Percentiles rank a stretch among this genome's conserved stretches.
Evolutionary conservation across 2,888 invertebrate species (phyloP).

Genomic region (Tethea ocularis): DNA sequence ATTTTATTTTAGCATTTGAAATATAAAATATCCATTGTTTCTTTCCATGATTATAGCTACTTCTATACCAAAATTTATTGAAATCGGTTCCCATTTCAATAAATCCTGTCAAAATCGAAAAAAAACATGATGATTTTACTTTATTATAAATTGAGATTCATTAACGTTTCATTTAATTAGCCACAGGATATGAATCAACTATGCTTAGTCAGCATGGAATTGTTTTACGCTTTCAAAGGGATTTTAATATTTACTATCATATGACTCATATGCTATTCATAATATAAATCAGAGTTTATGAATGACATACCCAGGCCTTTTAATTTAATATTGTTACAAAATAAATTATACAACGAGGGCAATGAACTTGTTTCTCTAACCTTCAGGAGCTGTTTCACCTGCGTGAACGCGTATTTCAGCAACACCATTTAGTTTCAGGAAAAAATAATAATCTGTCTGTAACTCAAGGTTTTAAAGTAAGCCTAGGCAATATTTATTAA

Average conservation of each 20-base stretch:
- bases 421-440: slow-evolving; percentile 8
- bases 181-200: slow-evolving; percentile 59
- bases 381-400: slow-evolving; percentile 6
- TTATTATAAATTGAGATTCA: not conserved
- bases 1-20: too few relatives aligned
- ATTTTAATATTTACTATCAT: slow-evolving; percentile 34
- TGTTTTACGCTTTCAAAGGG: slow-evolving; percentile 58
- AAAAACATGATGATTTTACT: too few relatives aligned
- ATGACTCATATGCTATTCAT: slow-evolving; percentile 42
- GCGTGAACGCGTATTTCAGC: slow-evolving; percentile 7
- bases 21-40: too few relatives aligned
- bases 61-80: too few relatives aligned
- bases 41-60: too few relatives aligned
- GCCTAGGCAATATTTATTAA: not conserved
- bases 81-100: too few relatives aligned
- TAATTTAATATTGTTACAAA: slow-evolving; percentile 41
- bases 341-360: slow-evolving; percentile 14
- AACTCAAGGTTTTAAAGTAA: slow-evolving; percentile 5
- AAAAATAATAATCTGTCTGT: slow-evolving; percentile 2
- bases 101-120: too few relatives aligned
- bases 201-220: slow-evolving; percentile 34
- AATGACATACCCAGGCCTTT: slow-evolving; percentile 40
- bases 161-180: slow-evolving; percentile 16
- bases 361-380: slow-evolving; percentile 9
- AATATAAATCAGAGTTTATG: slow-evolving; percentile 36